phyloP scores from a whole-genome alignment of 2,113 vertebrate genomes.

The Chionis minor region DNA sequence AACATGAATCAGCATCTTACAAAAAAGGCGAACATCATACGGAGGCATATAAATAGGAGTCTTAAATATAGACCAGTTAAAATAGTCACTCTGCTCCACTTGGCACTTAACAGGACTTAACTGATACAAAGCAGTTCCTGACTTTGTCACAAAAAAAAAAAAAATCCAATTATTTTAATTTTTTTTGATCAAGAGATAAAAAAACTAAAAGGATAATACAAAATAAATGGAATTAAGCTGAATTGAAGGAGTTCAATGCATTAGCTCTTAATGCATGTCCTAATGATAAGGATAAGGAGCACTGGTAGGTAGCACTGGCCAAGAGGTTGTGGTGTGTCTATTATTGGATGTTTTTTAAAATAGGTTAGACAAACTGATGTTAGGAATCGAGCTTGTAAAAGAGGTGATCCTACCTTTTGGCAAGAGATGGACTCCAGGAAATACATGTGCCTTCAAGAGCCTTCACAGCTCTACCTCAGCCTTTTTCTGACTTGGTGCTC shows the following conservation, averaged over 20 bases:
- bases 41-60: neutral
- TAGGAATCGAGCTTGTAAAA: neutral
- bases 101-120: neutral
- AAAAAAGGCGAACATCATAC: neutral
- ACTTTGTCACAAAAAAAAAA: neutral
- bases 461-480: neutral
- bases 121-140: neutral
- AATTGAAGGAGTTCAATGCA: neutral
- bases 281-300: neutral
- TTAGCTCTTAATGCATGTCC: neutral
- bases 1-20: slow-evolving; percentile 36
- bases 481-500: neutral
- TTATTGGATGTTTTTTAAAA: neutral
- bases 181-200: neutral
- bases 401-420: neutral
- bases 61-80: slow-evolving; percentile 41
- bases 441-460: neutral
- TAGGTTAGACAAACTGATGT: neutral
- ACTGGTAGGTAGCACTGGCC: neutral
- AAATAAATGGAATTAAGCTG: neutral
- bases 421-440: neutral
- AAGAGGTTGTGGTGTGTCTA: neutral
- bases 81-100: neutral
- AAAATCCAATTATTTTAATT: neutral
- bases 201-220: neutral